Base-by-base conservation (phyloP, 2,113 vertebrate genomes). In the human region DNA sequence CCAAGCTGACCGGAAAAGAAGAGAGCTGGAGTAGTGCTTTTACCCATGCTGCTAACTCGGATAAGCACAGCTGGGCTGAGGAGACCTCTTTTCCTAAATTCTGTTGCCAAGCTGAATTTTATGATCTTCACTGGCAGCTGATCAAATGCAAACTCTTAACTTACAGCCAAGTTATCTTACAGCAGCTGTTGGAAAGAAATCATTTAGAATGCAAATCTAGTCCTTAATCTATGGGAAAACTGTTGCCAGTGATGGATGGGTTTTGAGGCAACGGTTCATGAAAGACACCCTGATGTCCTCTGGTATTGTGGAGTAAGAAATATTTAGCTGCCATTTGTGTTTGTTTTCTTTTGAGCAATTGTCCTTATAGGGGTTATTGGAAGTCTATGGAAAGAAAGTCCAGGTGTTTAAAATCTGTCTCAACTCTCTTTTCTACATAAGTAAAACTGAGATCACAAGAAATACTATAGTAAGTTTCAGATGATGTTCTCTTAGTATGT, bases 201-300 rank as follows among this genome's bases (percentile, higher is more conserved):
- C 92, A 97, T 96, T 98, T 96, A 95, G 97, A 97, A 97, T 98
- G 97, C 95, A 98, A 98, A 98, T 98, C 94, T 88, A 75, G 94
- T 93, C 81, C 72, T 94, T 96, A 90, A 93, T 97, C 97, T 96
- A 90, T 78, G 59, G 88, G 57, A 95, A 97, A 94, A 94, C 52
- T 78, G 90, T 55, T 80, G 84, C 40, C 30, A 32, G 14, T 85
- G 95, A 95, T 90, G 90, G 91, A 95, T 96, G 89, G 14, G 35
- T 96, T 95, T 68, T 40, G 90, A 90, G 87, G 76, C 81, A 76
- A 32, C 43, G 68, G 92, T 88, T 96, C 78, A 85, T 32, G 81
- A 93, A 96, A 94, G 79, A 86, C 76, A 94, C 79, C 52, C 80
- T 16, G 27, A 73, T 78, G 75, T 40, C 80, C 90, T 92, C 70